A percentile compares a stretch with the other conserved stretches of the same genome.
These are phyloP conservation scores for Echinarachnius parma DNA, from an alignment of 53 echinoderm and acorn worm genomes.

Conservation along the genomic window DNA sequence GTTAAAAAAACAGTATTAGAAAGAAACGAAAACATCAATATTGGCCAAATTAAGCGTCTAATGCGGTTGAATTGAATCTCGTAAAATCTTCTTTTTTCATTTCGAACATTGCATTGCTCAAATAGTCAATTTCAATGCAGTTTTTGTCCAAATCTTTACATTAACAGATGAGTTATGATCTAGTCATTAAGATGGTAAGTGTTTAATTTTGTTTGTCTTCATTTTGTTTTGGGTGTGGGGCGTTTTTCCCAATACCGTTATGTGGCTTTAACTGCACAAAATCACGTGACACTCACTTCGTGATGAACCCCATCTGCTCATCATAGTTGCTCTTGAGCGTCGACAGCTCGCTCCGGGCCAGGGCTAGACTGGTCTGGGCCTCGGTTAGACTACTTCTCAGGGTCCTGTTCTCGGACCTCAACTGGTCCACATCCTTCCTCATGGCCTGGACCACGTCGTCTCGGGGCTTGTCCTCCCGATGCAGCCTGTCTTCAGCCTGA, in stretches of 20 bases:
- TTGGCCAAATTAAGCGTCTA: too few species aligned
- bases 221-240: not conserved
- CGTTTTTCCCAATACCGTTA: not conserved
- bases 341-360: slow-evolving; percentile 70
- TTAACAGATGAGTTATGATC: too few species aligned
- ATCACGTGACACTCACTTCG: slow-evolving; percentile 18
- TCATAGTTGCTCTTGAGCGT: slow-evolving; percentile 87
- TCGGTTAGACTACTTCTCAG: slow-evolving; percentile 77
- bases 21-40: too few species aligned
- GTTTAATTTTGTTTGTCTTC: not conserved
- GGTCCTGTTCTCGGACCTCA: slow-evolving; percentile 75
- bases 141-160: too few species aligned
- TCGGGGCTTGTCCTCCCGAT: slow-evolving; percentile 64
- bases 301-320: slow-evolving; percentile 71
- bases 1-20: too few species aligned
- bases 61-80: too few species aligned
- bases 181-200: too few species aligned
- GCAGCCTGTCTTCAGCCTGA: slow-evolving; percentile 60
- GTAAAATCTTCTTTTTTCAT: too few species aligned
- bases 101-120: too few species aligned
- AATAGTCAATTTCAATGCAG: too few species aligned
- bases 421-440: slow-evolving; percentile 69
- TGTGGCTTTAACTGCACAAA: too few species aligned
- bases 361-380: slow-evolving; percentile 79
- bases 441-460: slow-evolving; percentile 67